Evolutionary conservation across 2,113 vertebrate genomes (phyloP).

Genomic region (Plecotus auritus): DNA sequence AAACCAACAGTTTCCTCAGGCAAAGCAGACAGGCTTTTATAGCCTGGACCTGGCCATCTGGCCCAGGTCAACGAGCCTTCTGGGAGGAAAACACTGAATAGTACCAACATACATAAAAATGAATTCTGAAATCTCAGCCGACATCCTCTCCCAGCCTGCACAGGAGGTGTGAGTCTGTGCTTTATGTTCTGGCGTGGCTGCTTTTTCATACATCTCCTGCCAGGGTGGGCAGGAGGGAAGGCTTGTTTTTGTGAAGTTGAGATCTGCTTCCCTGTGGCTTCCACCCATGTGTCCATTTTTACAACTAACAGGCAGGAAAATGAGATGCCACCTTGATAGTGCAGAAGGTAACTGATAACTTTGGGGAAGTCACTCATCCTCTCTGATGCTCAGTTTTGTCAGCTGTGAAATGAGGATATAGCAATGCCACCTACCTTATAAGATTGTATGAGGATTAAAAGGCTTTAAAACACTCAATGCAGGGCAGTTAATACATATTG

Average conservation of each 20-base stretch:
- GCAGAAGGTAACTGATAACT: background rate
- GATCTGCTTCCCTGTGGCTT: background rate
- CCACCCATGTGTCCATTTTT: background rate
- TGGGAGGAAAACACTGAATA: background rate
- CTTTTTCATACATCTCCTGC: background rate
- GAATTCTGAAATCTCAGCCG: background rate
- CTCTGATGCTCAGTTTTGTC: background rate
- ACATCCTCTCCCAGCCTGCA: background rate
- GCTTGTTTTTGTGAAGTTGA: background rate
- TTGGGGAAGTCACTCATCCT: background rate
- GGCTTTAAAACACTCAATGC: background rate
- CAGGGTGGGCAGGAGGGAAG: background rate
- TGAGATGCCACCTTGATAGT: background rate
- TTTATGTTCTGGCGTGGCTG: background rate
- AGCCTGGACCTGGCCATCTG: constrained; percentile 55
- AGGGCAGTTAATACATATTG: background rate
- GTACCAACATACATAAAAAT: constrained; percentile 1
- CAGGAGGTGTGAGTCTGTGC: background rate
- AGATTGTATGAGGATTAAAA: background rate
- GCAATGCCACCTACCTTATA: background rate
- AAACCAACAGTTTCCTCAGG: constrained; percentile 20
- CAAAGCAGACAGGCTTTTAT: constrained; percentile 33
- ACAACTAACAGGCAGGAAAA: background rate
- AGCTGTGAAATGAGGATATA: background rate
- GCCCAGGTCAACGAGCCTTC: constrained; percentile 37